Conservation (phyloP, 2,888 invertebrate genomes). For the Osmoderma eremita region DNA sequence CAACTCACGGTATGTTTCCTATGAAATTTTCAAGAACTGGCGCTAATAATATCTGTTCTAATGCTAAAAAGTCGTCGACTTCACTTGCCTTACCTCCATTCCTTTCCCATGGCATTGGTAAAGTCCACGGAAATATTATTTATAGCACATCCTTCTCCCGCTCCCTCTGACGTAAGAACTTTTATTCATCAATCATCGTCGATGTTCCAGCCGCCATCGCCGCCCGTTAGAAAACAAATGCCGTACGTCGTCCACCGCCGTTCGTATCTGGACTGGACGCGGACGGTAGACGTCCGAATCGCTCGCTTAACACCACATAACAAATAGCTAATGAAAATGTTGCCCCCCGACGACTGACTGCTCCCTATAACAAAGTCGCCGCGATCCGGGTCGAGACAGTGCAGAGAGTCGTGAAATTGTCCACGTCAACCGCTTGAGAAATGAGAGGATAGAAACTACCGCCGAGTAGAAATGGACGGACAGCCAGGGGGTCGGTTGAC, state of each 20-base stretch:
- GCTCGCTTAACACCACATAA: conserved; percentile 55
- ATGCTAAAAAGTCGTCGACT: too few relatives aligned
- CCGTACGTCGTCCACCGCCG: conserved; percentile 7
- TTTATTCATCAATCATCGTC: conserved; percentile 29
- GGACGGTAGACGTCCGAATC: conserved; percentile 40
- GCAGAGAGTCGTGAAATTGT: conserved; percentile 56
- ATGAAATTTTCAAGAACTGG: too few relatives aligned
- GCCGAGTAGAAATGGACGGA: too few relatives aligned
- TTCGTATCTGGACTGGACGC: conserved; percentile 21
- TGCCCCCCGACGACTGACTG: conserved; percentile 41
- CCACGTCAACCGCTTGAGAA: conserved; percentile 61
- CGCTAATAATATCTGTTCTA: too few relatives aligned
- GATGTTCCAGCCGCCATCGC: neutral
- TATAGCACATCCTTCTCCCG: neutral
- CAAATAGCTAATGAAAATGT: conserved; percentile 63
- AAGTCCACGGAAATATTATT: too few relatives aligned
- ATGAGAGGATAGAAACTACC: conserved; percentile 51
- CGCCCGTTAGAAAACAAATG: conserved; percentile 17
- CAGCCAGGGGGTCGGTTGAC: neutral
- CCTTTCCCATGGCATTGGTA: too few relatives aligned
- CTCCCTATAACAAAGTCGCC: conserved; percentile 47
- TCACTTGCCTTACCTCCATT: too few relatives aligned
- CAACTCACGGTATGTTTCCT: too few relatives aligned
- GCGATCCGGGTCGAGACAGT: conserved; percentile 44
- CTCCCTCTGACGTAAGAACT: conserved; percentile 1